A percentile compares a stretch with the other conserved stretches of the same genome.
phyloP scores from a whole-genome alignment of 2,888 invertebrate species.

The Adineta ricciae region DNA sequence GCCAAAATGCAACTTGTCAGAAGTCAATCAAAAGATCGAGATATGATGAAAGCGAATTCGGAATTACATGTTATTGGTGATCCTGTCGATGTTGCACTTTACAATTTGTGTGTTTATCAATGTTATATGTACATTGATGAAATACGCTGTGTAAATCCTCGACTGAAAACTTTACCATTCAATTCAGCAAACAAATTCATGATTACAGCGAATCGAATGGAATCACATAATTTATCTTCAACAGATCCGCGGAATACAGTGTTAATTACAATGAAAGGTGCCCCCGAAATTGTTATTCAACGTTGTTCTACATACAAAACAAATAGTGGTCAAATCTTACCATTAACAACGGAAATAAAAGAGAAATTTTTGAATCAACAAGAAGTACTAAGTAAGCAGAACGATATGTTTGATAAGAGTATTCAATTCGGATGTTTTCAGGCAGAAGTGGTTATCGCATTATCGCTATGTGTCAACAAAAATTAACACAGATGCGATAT shows the following conservation, averaged over 20 bases:
- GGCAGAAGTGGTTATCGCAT: no score
- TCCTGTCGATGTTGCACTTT: background rate
- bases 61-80: background rate
- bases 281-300: constrained; percentile 32
- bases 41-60: no score
- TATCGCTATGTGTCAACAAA: background rate
- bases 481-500: background rate
- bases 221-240: no score
- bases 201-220: background rate
- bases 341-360: background rate
- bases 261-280: constrained; percentile 32
- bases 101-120: background rate
- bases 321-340: no score
- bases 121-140: background rate
- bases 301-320: background rate
- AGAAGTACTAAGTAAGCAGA: background rate
- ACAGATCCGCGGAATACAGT: no score
- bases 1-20: no score
- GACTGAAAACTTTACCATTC: no score
- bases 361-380: background rate
- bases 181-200: constrained; percentile 3
- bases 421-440: no score
- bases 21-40: no score
- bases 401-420: no score
- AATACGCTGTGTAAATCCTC: background rate